These are phyloP conservation scores for Cephus rjabovi DNA, from an alignment of 2,888 invertebrate species.

Conservation along the genomic window DNA sequence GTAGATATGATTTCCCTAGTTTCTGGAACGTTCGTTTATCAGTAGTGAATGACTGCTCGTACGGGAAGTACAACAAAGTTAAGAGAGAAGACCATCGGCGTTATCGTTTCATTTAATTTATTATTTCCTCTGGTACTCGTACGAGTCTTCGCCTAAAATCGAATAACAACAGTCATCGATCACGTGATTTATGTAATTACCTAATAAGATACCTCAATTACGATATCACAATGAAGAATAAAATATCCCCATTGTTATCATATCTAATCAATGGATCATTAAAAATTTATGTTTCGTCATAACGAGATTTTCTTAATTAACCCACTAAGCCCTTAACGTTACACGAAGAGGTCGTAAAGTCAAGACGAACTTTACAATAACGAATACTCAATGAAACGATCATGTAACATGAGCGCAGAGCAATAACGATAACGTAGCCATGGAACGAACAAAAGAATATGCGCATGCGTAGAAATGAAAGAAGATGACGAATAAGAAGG, in stretches of 20 bases:
- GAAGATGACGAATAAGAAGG: neutral
- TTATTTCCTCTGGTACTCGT: neutral
- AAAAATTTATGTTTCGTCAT: too few species aligned
- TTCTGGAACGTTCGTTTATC: neutral
- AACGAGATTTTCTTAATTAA: neutral
- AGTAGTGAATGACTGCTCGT: neutral
- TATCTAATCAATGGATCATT: too few species aligned
- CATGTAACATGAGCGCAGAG: neutral
- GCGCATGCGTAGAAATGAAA: neutral
- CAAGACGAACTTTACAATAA: neutral
- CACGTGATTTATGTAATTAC: neutral
- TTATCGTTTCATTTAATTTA: neutral
- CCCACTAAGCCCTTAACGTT: neutral
- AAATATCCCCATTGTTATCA: too few species aligned
- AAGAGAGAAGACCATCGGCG: neutral
- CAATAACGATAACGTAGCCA: neutral
- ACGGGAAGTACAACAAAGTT: neutral
- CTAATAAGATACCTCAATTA: too few species aligned
- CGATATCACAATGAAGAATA: too few species aligned
- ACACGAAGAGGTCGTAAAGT: neutral
- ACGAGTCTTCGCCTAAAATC: neutral
- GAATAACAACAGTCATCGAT: neutral
- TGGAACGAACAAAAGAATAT: neutral
- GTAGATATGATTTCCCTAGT: neutral
- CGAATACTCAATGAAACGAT: neutral